Percentiles rank a stretch among this genome's conserved stretches.
Conservation (phyloP, 2,797 vertebrate genomes). For the Erpetoichthys calabaricus region DNA sequence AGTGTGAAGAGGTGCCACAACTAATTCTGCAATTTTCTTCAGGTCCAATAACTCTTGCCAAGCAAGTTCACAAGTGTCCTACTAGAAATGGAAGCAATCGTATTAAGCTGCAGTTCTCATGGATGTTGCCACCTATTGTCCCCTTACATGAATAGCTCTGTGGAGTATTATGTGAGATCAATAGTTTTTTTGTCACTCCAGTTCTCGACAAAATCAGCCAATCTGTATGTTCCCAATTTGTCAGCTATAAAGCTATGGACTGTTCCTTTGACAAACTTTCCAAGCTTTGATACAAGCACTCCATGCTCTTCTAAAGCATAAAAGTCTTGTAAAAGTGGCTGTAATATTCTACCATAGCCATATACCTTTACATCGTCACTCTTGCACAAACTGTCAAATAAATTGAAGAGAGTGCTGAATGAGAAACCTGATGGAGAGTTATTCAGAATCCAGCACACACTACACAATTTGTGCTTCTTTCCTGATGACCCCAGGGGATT, state of each 20-base stretch:
- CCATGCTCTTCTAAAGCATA: too few species aligned
- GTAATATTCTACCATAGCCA: slow-evolving; percentile 12
- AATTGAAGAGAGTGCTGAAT: slow-evolving; percentile 17
- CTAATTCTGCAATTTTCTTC: slow-evolving; percentile 21
- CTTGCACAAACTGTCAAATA: slow-evolving; percentile 18
- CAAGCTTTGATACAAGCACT: slow-evolving; percentile 10
- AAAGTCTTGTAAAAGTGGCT: slow-evolving; percentile 14
- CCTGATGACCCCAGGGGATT: too few species aligned
- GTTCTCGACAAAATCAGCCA: slow-evolving; percentile 18
- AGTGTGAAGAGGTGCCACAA: slow-evolving; percentile 20
- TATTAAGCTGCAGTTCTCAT: slow-evolving; percentile 17
- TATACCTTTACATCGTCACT: slow-evolving; percentile 15
- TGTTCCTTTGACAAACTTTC: slow-evolving; percentile 15
- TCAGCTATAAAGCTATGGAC: slow-evolving; percentile 18
- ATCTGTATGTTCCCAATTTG: slow-evolving; percentile 15
- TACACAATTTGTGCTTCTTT: too few species aligned
- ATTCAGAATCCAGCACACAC: slow-evolving; percentile 18
- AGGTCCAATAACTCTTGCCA: slow-evolving; percentile 23
- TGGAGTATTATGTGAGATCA: slow-evolving; percentile 11
- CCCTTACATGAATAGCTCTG: slow-evolving; percentile 10
- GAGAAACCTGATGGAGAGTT: slow-evolving; percentile 18
- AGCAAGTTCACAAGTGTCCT: slow-evolving; percentile 16
- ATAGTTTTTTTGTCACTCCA: slow-evolving; percentile 19
- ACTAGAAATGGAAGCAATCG: slow-evolving; percentile 19
- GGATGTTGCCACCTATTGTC: slow-evolving; percentile 10